Conservation (phyloP, 2,888 invertebrate genomes). For the Tenthredo mesomela region DNA sequence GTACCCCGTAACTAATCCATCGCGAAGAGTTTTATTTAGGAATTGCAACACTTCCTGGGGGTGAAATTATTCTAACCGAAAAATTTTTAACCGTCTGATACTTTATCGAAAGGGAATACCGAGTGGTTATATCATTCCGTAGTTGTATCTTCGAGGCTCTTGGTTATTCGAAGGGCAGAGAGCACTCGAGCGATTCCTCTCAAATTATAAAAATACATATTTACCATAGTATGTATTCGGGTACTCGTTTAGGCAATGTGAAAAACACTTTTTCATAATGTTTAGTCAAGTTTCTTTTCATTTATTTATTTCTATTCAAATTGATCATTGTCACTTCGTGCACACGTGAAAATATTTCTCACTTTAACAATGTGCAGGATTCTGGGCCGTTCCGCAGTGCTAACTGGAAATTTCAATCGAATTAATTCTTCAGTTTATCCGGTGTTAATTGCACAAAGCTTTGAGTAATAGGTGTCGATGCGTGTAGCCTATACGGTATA, state of each 20-base stretch:
- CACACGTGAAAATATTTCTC: conserved; percentile 16
- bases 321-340: conserved; percentile 1
- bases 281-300: neutral
- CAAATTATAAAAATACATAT: conserved; percentile 46
- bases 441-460: conserved; percentile 40
- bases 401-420: conserved; percentile 31
- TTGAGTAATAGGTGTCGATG: conserved; percentile 35
- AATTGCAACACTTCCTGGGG: neutral
- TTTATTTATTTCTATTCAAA: neutral
- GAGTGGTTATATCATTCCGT: neutral
- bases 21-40: too few relatives aligned
- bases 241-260: neutral
- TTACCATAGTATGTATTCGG: neutral
- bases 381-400: neutral
- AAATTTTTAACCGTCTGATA: neutral
- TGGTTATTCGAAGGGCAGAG: neutral
- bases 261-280: neutral
- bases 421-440: conserved; percentile 37
- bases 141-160: neutral
- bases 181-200: conserved; percentile 16
- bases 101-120: neutral
- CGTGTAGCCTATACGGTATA: conserved; percentile 25
- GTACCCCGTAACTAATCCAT: too few relatives aligned
- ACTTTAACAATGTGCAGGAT: neutral
- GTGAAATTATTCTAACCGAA: neutral